Conservation (phyloP, 2,113 vertebrate genomes). For the Eidolon helvum region DNA sequence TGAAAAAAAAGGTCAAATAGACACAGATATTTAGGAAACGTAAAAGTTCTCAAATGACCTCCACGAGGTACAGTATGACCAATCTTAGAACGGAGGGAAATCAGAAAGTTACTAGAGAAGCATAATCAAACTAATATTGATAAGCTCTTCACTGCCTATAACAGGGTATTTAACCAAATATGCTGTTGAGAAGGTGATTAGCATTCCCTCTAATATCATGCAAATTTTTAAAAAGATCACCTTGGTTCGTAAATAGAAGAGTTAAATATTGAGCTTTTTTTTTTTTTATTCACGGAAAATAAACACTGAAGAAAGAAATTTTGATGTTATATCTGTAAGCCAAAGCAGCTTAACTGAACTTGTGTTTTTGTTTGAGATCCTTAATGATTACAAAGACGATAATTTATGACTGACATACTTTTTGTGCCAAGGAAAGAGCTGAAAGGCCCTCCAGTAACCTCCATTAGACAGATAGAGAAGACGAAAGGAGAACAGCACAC, state of each 20-base stretch:
- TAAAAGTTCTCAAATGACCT: slow-evolving; percentile 27
- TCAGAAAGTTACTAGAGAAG: background rate
- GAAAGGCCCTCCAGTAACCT: slow-evolving; percentile 90
- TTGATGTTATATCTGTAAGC: slow-evolving; percentile 77
- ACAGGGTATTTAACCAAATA: slow-evolving; percentile 61
- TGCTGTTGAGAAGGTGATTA: slow-evolving; percentile 65
- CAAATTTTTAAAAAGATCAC: slow-evolving; percentile 9
- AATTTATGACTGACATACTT: slow-evolving; percentile 91
- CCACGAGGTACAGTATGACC: background rate
- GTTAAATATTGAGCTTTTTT: background rate
- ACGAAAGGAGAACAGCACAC: slow-evolving; percentile 89
- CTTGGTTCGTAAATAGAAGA: slow-evolving; percentile 59
- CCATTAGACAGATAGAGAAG: slow-evolving; percentile 90
- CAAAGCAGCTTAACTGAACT: slow-evolving; percentile 82
- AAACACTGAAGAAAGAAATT: slow-evolving; percentile 71
- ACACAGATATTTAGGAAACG: slow-evolving; percentile 51
- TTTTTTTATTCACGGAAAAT: slow-evolving; percentile 26
- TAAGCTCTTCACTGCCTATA: slow-evolving; percentile 59
- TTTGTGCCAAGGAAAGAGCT: slow-evolving; percentile 90
- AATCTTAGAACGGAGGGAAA: background rate
- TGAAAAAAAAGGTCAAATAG: slow-evolving; percentile 61
- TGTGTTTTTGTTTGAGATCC: slow-evolving; percentile 85
- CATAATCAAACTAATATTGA: slow-evolving; percentile 64
- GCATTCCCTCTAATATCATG: background rate
- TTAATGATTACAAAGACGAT: slow-evolving; percentile 88